phyloP scores from a whole-genome alignment of 2,113 vertebrate genomes.

The Tor tambroides region DNA sequence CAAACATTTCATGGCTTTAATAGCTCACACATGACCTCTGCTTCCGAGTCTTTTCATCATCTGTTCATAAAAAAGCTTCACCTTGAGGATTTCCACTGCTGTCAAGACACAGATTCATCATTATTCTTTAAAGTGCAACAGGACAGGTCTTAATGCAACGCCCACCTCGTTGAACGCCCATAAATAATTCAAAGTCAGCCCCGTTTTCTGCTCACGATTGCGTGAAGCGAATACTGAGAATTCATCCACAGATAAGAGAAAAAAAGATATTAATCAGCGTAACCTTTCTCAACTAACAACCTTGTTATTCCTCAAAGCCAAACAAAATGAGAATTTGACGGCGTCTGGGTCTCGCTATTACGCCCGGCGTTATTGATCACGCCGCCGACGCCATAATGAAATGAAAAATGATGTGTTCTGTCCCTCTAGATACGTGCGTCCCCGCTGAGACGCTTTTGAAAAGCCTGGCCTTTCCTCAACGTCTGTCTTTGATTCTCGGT shows the following conservation, averaged over 20 bases:
- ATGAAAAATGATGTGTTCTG: conserved; percentile 60
- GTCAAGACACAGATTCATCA: conserved; percentile 6
- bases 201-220: not conserved
- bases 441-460: conserved; percentile 32
- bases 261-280: conserved; percentile 71
- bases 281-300: conserved; percentile 74
- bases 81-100: not conserved
- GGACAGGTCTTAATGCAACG: not conserved
- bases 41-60: not conserved
- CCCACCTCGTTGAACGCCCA: not conserved
- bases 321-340: conserved; percentile 67
- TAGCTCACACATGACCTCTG: not conserved
- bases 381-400: conserved; percentile 57
- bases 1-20: not conserved
- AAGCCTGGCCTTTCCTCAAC: conserved; percentile 19
- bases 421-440: conserved; percentile 47
- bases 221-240: conserved; percentile 65
- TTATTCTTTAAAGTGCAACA: conserved; percentile 11
- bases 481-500: conserved; percentile 29
- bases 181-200: not conserved
- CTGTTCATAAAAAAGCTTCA: not conserved
- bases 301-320: conserved; percentile 74
- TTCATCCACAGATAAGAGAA: conserved; percentile 62
- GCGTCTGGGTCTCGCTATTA: conserved; percentile 66
- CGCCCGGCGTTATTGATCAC: conserved; percentile 72